These are phyloP conservation scores for Sebastes taczanowskii DNA, from an alignment of 2,797 vertebrate species.

Conservation along the genomic window DNA sequence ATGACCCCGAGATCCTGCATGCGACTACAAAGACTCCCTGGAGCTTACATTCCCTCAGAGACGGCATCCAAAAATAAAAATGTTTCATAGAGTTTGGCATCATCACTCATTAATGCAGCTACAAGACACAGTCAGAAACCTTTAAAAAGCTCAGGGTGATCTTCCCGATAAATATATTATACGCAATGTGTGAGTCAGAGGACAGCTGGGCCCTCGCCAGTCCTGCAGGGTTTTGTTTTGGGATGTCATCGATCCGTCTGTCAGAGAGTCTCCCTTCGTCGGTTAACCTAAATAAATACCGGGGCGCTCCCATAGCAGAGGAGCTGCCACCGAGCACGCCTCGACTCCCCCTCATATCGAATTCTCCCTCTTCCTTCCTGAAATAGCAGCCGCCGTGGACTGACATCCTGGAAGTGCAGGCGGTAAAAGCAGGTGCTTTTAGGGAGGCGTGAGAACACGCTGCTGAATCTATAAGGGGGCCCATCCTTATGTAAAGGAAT, in stretches of 20 bases:
- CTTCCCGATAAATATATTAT: background rate
- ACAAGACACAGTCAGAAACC: background rate
- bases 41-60: slow-evolving; percentile 6
- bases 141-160: slow-evolving; percentile 24
- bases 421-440: slow-evolving; percentile 69
- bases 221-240: slow-evolving; percentile 36
- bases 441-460: slow-evolving; percentile 52
- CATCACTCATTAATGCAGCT: slow-evolving; percentile 27
- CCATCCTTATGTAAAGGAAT: slow-evolving; percentile 38
- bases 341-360: slow-evolving; percentile 29
- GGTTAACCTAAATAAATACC: slow-evolving; percentile 55
- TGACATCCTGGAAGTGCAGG: slow-evolving; percentile 47
- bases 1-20: slow-evolving; percentile 39
- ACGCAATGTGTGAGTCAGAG: slow-evolving; percentile 9
- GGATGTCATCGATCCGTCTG: slow-evolving; percentile 55
- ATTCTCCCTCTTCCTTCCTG: slow-evolving; percentile 52
- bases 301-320: slow-evolving; percentile 8
- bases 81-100: background rate
- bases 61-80: slow-evolving; percentile 53
- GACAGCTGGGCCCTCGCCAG: slow-evolving; percentile 34
- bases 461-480: slow-evolving; percentile 32
- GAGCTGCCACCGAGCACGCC: background rate
- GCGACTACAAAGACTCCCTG: slow-evolving; percentile 23
- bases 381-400: slow-evolving; percentile 60
- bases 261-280: slow-evolving; percentile 34